Evolutionary conservation across 2,113 vertebrate genomes (phyloP).

Genomic region (Daboia siamensis): DNA sequence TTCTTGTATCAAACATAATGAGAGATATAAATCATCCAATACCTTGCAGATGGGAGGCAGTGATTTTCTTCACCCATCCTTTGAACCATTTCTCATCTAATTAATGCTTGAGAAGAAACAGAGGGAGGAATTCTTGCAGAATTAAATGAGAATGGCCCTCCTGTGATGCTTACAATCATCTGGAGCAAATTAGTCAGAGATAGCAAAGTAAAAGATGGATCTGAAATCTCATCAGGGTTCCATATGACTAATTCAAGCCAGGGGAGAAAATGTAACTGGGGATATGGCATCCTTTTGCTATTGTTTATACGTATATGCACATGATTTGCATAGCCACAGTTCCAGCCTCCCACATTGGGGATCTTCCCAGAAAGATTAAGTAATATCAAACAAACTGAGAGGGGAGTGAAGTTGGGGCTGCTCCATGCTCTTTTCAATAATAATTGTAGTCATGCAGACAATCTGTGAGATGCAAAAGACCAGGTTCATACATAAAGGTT

Average conservation of each 20-base stretch:
- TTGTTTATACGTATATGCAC: neutral
- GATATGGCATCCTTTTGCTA: neutral
- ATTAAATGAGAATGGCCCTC: neutral
- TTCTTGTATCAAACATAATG: constrained; percentile 40
- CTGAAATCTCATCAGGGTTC: neutral
- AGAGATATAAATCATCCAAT: constrained; percentile 38
- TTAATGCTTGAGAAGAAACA: constrained; percentile 1
- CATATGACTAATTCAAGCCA: neutral
- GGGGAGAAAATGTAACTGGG: neutral
- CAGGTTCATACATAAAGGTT: neutral
- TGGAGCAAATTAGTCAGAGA: neutral
- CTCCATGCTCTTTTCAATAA: neutral
- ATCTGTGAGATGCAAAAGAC: neutral
- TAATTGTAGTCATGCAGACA: neutral
- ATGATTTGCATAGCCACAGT: neutral
- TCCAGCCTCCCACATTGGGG: neutral
- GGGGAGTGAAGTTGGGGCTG: neutral
- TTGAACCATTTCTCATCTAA: constrained; percentile 28
- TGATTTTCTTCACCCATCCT: constrained; percentile 36
- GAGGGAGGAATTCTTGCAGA: neutral
- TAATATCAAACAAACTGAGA: neutral
- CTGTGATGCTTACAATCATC: neutral
- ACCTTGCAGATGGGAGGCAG: constrained; percentile 12
- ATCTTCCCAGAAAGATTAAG: neutral
- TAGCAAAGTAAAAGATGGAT: neutral